Percentiles rank a stretch among this genome's conserved stretches.
Evolutionary conservation across 2,797 vertebrate species (phyloP).

Genomic region (Centroberyx gerrardi): DNA sequence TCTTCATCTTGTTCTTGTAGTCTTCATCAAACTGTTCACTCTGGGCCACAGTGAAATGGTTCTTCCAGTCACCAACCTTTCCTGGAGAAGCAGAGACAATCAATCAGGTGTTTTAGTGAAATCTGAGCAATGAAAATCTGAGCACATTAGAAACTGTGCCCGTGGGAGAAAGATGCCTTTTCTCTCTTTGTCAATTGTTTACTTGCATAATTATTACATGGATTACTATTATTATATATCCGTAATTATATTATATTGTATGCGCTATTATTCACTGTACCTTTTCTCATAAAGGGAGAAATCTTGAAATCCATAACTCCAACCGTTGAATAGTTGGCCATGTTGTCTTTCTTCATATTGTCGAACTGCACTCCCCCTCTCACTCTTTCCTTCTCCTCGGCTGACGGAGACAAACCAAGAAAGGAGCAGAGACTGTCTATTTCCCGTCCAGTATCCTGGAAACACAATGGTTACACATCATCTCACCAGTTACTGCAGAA

Average conservation of each 20-base stretch:
- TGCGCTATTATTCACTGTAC: slow-evolving; percentile 65
- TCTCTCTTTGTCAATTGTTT: too few relatives aligned
- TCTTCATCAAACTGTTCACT: slow-evolving; percentile 75
- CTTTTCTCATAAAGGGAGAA: slow-evolving; percentile 93
- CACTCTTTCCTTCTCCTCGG: slow-evolving; percentile 77
- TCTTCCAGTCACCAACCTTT: slow-evolving; percentile 83
- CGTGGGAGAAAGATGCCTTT: neutral
- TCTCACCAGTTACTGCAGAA: neutral
- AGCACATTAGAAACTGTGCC: neutral
- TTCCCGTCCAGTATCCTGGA: slow-evolving; percentile 86
- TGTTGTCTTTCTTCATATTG: slow-evolving; percentile 87
- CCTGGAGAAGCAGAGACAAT: slow-evolving; percentile 53
- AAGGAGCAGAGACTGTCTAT: slow-evolving; percentile 84
- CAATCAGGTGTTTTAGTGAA: neutral
- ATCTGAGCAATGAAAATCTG: slow-evolving; percentile 8
- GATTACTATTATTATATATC: too few relatives aligned
- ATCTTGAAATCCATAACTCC: slow-evolving; percentile 80
- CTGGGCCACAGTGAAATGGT: slow-evolving; percentile 74
- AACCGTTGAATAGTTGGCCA: slow-evolving; percentile 85
- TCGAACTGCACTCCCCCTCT: slow-evolving; percentile 81
- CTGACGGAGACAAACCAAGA: slow-evolving; percentile 78
- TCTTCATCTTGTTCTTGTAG: slow-evolving; percentile 71
- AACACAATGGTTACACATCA: neutral
- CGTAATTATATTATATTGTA: too few relatives aligned
- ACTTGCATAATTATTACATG: too few relatives aligned